These are phyloP conservation scores for Tympanoctomys barrerae DNA, from an alignment of 2,797 vertebrate genomes.

Conservation along the genomic window DNA sequence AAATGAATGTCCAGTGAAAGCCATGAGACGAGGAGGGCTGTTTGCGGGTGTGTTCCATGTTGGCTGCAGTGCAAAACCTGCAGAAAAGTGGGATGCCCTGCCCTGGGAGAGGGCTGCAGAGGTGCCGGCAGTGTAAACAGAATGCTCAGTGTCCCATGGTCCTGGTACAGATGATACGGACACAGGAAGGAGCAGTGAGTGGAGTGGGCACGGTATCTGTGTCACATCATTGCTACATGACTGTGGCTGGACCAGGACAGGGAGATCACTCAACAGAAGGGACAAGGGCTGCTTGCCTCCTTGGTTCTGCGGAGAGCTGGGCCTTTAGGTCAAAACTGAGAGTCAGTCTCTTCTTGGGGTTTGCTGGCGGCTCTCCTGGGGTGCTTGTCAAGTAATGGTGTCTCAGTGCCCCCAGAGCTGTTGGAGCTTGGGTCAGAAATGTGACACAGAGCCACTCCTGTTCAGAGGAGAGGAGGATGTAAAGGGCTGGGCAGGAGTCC, in stretches of 20 bases:
- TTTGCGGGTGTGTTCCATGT: neutral
- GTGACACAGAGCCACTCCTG: neutral
- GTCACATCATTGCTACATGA: neutral
- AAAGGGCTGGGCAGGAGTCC: neutral
- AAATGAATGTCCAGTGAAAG: neutral
- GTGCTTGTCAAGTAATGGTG: neutral
- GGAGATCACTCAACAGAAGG: neutral
- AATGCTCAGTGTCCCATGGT: neutral
- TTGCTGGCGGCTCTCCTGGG: neutral
- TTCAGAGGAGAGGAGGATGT: neutral
- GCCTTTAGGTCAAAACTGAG: constrained; percentile 16
- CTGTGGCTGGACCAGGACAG: neutral
- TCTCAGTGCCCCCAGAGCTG: neutral
- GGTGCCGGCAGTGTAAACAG: neutral
- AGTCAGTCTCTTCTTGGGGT: neutral
- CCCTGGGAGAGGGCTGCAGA: neutral
- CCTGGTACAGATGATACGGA: neutral
- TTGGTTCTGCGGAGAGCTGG: neutral
- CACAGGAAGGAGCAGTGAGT: neutral
- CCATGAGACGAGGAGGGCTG: neutral
- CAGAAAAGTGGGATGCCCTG: neutral
- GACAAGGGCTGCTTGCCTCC: neutral
- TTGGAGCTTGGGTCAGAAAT: neutral
- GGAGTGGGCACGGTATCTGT: neutral
- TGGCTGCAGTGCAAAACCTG: neutral